phyloP scores from a whole-genome alignment of 2,113 vertebrate species.

The Daboia siamensis region DNA sequence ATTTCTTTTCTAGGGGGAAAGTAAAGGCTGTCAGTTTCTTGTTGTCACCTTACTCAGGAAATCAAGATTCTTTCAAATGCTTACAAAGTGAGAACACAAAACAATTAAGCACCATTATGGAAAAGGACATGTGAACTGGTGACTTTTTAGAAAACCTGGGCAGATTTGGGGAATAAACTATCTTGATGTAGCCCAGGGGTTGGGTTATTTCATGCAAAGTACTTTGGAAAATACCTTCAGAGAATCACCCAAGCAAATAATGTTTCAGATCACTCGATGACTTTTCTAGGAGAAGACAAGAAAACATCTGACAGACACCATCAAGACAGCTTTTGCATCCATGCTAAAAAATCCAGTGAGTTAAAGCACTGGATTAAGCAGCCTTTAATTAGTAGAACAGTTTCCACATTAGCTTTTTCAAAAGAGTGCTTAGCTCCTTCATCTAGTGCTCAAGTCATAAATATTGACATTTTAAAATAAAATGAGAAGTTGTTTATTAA shows the following conservation, averaged over 20 bases:
- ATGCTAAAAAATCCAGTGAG: not conserved
- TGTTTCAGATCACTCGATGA: slow-evolving; percentile 31
- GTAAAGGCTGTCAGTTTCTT: slow-evolving; percentile 91
- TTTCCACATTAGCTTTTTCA: not conserved
- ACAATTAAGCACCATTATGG: slow-evolving; percentile 69
- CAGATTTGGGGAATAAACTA: slow-evolving; percentile 36
- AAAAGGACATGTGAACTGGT: slow-evolving; percentile 72
- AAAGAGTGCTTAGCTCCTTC: not conserved
- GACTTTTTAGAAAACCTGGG: slow-evolving; percentile 60
- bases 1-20: slow-evolving; percentile 76
- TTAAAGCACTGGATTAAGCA: slow-evolving; percentile 2
- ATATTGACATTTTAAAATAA: not conserved
- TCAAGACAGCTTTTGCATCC: not conserved
- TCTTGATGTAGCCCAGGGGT: slow-evolving; percentile 35
- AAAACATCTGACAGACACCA: not conserved
- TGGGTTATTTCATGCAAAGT: slow-evolving; percentile 55
- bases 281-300: slow-evolving; percentile 41
- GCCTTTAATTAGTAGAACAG: not conserved
- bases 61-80: slow-evolving; percentile 67
- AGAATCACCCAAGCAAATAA: slow-evolving; percentile 24
- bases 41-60: slow-evolving; percentile 71
- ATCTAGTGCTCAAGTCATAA: not conserved
- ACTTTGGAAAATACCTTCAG: slow-evolving; percentile 44
- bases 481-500: not conserved
- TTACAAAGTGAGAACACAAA: slow-evolving; percentile 64